Conservation (phyloP, 2,797 vertebrate genomes). For the Micromesistius poutassou region DNA sequence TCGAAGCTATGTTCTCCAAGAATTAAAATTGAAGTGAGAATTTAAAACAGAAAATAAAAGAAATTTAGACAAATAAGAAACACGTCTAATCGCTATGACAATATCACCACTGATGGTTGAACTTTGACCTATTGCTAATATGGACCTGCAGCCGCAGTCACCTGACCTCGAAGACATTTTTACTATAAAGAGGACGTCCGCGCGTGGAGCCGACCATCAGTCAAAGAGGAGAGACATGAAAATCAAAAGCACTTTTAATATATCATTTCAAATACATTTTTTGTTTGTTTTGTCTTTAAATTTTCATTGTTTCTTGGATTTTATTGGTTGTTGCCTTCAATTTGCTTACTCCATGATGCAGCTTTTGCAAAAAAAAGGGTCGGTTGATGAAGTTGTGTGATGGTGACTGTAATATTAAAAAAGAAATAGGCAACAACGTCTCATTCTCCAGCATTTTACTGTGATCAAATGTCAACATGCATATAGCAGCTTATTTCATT, state of each 20-base stretch:
- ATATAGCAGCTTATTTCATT: slow-evolving; percentile 8
- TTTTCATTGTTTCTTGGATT: slow-evolving; percentile 82
- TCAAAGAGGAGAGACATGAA: slow-evolving; percentile 80
- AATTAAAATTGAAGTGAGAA: slow-evolving; percentile 99
- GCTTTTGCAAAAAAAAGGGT: slow-evolving; percentile 75
- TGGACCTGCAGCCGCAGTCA: slow-evolving; percentile 79
- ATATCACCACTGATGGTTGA: slow-evolving; percentile 81
- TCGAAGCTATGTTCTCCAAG: slow-evolving; percentile 99
- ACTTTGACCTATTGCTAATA: slow-evolving; percentile 74
- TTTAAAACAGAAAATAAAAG: slow-evolving; percentile 97
- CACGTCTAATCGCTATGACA: slow-evolving; percentile 89
- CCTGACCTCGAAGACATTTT: slow-evolving; percentile 81
- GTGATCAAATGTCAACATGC: slow-evolving; percentile 41
- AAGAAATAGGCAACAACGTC: slow-evolving; percentile 80
- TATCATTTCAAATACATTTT: slow-evolving; percentile 86
- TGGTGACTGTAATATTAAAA: slow-evolving; percentile 85
- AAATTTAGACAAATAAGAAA: slow-evolving; percentile 93
- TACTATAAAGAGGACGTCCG: slow-evolving; percentile 73
- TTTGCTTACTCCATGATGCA: slow-evolving; percentile 82
- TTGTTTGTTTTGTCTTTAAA: slow-evolving; percentile 83
- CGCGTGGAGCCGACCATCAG: slow-evolving; percentile 79
- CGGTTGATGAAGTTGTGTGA: slow-evolving; percentile 83
- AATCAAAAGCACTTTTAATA: slow-evolving; percentile 87
- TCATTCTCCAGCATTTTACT: slow-evolving; percentile 76
- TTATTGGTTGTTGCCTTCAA: slow-evolving; percentile 80